Evolutionary conservation across 2,113 vertebrate species (phyloP), one percentile per base, ranked within the genome.

Genomic region (Chloroceryle aenea): DNA sequence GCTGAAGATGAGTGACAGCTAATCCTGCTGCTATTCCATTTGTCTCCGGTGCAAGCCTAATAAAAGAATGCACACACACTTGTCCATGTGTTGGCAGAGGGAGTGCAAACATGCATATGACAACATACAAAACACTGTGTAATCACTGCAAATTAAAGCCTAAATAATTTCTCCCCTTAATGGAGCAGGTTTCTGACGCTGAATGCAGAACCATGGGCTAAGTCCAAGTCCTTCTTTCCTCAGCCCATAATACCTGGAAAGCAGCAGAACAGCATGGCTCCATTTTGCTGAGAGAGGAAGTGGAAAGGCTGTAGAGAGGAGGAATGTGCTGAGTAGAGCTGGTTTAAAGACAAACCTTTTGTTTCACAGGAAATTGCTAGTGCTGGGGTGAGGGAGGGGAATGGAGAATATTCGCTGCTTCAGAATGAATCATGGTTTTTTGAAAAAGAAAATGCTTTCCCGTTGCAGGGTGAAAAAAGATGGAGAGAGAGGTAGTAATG

Each of bases 71-170:
- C 77, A 52, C 40, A 75, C 76, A 86, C 87, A 92, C 66, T 90
- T 84, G 69, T 85, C 93, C 82, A 71, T 90, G 85, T 96, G 81
- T 95, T 97, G 96, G 95, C 94, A 95, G 91, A 90, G 93, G 74
- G 59, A 85, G 85, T 78, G 59, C 93, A 97, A 97, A 93, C 82
- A 97, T 95, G 90, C 95, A 90, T 89, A 93, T 94, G 85, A 96
- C 95, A 96, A 55, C 82, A 62, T 92, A 94, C 91, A 84, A 59
- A 96, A 85, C 75, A 95, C 52, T 61, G 77, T 90, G 67, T 95
- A 97, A 96, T 96, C 86, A 84, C 73, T 94, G 71, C 71, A 89
- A 95, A 89, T 97, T 97, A 84, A 86, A 88, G 77, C 66, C 85
- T 82, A 79, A 96, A 90, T 95, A 92, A 91, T 97, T 96, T 66